Base-by-base conservation (phyloP, 1,140 invertebrate genomes). In the Phthorimaea operculella region DNA sequence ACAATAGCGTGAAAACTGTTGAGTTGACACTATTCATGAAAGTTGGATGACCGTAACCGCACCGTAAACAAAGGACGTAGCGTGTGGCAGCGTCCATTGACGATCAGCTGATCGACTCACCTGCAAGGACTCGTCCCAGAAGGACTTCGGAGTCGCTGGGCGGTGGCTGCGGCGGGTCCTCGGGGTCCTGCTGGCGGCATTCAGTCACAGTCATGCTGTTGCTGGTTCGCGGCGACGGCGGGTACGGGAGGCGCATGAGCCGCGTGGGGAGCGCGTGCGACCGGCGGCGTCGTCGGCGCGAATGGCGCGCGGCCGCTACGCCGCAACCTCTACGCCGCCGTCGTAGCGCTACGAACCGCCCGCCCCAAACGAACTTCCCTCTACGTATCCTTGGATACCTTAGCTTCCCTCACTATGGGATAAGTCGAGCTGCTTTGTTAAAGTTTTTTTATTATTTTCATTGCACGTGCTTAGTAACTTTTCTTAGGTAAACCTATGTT, bases 121-220 rank as follows among this genome's bases (percentile, higher is more conserved):
- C 88, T 87, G 87, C 88, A 54, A 89, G 72, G 33, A 89, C 87
- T 66, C 87, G 73, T 62, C 87, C 88, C 52, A 89, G 82, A 16
- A 89, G 81, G 55, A 87, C 79, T 52, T 89, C 87, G 58, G 83
- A 77, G 66, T 88, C 87, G 44, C 72, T 79, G 54, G 71, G 68
- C 10, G 60, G 64, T 8, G 60, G 61, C 6, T 73, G 63, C 28
- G 63, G 62, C 7, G 69, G 70, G 42, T 63, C 62, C 50, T 44
- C 49, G 59, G 66, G 68, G 47, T 68, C 64, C 49, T 65, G 74
- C 54, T 51, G 68, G 51, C 66, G 72, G 64, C 73, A 78, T 75
- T 84, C 81, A 51, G 81, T 84, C 64, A 83, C 76, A 68, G 80
- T 83, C 80, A 81, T 83, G 57, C 71, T 72, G 51, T 2, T 14